Evolutionary conservation across 30 jellyfish, hydroid and myxozoan species (phyloP).

Genomic region (Catostylus mosaicus): DNA sequence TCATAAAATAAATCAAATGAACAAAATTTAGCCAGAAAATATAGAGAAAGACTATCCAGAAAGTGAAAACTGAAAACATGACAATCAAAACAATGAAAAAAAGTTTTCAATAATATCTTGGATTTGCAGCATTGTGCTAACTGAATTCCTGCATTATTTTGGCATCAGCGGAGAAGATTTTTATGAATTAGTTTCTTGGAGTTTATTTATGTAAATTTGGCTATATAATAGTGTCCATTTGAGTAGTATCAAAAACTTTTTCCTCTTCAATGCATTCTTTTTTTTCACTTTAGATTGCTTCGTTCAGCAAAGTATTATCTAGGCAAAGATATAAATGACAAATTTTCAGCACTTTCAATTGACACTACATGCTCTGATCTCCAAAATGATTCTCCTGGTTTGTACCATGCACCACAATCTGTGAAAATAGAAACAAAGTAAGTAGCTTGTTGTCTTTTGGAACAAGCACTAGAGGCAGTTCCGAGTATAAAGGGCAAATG

Average conservation of each 20-base stretch:
- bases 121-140: too few species aligned
- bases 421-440: slow-evolving; percentile 92
- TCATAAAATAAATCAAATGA: too few species aligned
- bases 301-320: slow-evolving; percentile 92
- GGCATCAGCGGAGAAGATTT: too few species aligned
- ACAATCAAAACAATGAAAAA: too few species aligned
- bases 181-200: too few species aligned
- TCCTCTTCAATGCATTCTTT: too few species aligned
- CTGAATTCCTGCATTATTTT: too few species aligned
- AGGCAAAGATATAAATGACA: slow-evolving; percentile 90
- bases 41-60: too few species aligned
- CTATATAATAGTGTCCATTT: background rate
- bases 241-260: background rate
- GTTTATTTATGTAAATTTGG: background rate
- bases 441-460: background rate
- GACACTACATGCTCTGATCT: slow-evolving; percentile 82
- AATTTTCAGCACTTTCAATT: slow-evolving; percentile 86
- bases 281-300: slow-evolving; percentile 70
- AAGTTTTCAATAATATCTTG: too few species aligned
- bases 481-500: too few species aligned
- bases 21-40: too few species aligned
- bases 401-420: slow-evolving; percentile 76
- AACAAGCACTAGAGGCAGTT: background rate
- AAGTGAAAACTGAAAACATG: too few species aligned
- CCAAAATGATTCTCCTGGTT: slow-evolving; percentile 73